phyloP scores from a whole-genome alignment of 2,888 invertebrate genomes.

The Lasioglossum lativentre region DNA sequence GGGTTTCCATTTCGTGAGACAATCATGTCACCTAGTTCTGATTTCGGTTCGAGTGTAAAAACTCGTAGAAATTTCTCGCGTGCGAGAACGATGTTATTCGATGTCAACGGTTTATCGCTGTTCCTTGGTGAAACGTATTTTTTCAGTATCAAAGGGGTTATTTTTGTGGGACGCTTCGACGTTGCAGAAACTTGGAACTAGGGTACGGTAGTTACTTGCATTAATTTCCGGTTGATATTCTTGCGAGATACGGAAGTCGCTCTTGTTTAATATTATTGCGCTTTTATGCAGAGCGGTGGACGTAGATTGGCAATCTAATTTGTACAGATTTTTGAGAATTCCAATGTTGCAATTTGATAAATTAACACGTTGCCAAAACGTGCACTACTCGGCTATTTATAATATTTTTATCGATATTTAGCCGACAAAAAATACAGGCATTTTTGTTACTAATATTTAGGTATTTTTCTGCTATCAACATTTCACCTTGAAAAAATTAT shows the following conservation, averaged over 20 bases:
- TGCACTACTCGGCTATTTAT: too few species aligned
- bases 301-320: not conserved
- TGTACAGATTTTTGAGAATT: too few species aligned
- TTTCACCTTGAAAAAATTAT: too few species aligned
- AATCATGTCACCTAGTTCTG: slow-evolving; percentile 1
- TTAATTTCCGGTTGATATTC: not conserved
- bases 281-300: not conserved
- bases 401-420: not conserved
- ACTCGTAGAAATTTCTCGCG: not conserved
- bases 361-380: too few species aligned
- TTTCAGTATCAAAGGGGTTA: not conserved
- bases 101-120: not conserved
- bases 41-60: not conserved
- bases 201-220: not conserved
- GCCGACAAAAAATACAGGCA: too few species aligned
- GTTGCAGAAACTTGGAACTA: not conserved
- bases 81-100: not conserved
- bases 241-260: not conserved
- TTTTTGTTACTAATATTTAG: too few species aligned
- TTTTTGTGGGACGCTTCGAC: not conserved
- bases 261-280: not conserved
- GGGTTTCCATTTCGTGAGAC: not conserved
- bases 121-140: not conserved
- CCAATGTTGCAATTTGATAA: not conserved
- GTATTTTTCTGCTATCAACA: too few species aligned